Conservation (phyloP, 2,797 vertebrate species). For the Gymnoscopelus microlampas region DNA sequence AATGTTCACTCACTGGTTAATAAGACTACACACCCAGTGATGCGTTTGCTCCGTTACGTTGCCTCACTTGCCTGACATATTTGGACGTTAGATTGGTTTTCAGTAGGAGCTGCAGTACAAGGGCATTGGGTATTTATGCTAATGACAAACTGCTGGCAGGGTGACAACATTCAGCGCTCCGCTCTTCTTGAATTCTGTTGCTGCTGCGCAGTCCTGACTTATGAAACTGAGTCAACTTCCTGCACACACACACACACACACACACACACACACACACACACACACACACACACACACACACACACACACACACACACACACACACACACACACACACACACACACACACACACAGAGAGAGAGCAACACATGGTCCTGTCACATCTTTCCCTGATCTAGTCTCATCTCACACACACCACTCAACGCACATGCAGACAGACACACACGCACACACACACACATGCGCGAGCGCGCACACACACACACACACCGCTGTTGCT, state of each 20-base stretch:
- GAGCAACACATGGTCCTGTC: too few relatives aligned
- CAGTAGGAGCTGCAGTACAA: background rate
- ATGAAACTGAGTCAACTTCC: slow-evolving; percentile 32
- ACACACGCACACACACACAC: slow-evolving; percentile 1
- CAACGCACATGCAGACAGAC: background rate
- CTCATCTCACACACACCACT: background rate
- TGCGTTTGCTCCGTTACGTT: background rate
- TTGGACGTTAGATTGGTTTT: background rate
- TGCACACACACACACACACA: slow-evolving; percentile 5
- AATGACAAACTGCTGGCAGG: slow-evolving; percentile 3
- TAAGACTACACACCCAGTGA: too few relatives aligned
- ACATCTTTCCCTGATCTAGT: too few relatives aligned
- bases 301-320: background rate
- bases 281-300: background rate
- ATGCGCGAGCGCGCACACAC: background rate
- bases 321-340: slow-evolving; percentile 3
- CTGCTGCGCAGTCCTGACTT: slow-evolving; percentile 31
- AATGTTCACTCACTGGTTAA: too few relatives aligned
- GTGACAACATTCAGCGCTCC: background rate
- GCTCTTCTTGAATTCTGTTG: slow-evolving; percentile 18
- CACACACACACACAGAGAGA: background rate
- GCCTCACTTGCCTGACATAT: background rate
- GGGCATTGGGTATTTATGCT: slow-evolving; percentile 2
- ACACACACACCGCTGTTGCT: too few relatives aligned
- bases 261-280: background rate